These are phyloP conservation scores for Siniperca obscura DNA, from an alignment of 2,797 vertebrate species.

Conservation along the genomic window DNA sequence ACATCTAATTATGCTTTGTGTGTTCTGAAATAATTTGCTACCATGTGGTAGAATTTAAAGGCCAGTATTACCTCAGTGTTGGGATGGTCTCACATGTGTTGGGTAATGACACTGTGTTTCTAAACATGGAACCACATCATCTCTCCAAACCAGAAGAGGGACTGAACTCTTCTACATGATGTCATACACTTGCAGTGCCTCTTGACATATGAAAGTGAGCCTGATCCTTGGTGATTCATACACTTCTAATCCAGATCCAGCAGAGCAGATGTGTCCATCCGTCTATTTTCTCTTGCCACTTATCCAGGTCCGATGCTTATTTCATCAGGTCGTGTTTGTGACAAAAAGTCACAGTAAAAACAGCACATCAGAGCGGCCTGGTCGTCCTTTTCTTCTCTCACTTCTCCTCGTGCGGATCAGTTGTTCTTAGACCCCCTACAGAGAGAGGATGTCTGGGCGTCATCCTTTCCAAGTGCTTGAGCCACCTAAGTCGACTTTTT, in stretches of 20 bases:
- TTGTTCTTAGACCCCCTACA: not conserved
- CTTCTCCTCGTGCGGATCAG: not conserved
- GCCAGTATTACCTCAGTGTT: no score
- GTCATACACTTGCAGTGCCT: not conserved
- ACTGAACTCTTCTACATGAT: slow-evolving; percentile 13
- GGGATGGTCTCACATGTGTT: not conserved
- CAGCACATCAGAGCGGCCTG: not conserved
- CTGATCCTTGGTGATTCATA: slow-evolving; percentile 14
- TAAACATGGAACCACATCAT: slow-evolving; percentile 5
- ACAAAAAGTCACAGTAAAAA: not conserved
- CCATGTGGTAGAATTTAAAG: not conserved
- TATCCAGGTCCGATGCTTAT: slow-evolving; percentile 4
- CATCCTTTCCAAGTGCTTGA: not conserved
- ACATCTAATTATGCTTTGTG: not conserved
- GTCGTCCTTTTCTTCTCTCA: not conserved
- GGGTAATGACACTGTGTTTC: not conserved
- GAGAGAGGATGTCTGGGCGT: slow-evolving; percentile 14
- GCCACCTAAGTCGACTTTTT: not conserved
- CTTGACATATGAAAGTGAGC: slow-evolving; percentile 25
- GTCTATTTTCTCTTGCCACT: not conserved
- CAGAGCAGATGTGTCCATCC: slow-evolving; percentile 13
- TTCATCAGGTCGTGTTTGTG: not conserved
- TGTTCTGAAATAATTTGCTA: not conserved
- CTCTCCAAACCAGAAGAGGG: slow-evolving; percentile 8
- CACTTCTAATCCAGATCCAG: not conserved